Base-by-base conservation (phyloP, 2,797 vertebrate genomes). In the Myotis findleyi region DNA sequence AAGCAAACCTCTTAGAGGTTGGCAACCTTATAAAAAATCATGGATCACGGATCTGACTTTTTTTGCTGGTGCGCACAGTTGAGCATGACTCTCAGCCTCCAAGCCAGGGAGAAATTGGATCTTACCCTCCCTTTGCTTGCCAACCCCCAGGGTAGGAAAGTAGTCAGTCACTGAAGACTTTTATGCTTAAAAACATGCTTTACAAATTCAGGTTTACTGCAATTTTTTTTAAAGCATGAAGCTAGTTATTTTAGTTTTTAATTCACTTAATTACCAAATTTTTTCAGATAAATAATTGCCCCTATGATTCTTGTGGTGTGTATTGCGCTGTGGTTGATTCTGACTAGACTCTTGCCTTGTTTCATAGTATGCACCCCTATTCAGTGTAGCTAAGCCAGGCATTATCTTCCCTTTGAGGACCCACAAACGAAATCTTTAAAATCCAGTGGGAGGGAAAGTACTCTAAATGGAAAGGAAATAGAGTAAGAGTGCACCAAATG, bases 121-220 rank as follows among this genome's bases (percentile, higher is more conserved):
- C 75, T 68, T 5, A 5, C n/a, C 75, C 47, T 82, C 21, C 23
- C 41, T 80, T 49, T 6, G 30, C 68, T 69, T 84, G 89, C 87
- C 81, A 87, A 27, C 49, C 71, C 49, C 59, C 6, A 17, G 62
- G 94, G 62, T 59, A 89, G 91, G 64, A 87, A 80, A 93, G 51
- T 30, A 49, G 7, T 79, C 33, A 51, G 81, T 69, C 82, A 30
- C 55, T 23, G 57, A n/a, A 88, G 44, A 47, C 33, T 93, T 96
- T 89, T 41, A 62, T 82, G 30, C 76, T 82, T 83, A 49, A 93
- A 93, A 86, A 82, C 53, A 30, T 68, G 71, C 81, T 89, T 91
- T 86, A 83, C 68, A 87, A 77, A 75, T 85, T 79, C 66, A 62
- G 33, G 14, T 82, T 86, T 92, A 85, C 49, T 87, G 66, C 41